These are phyloP conservation scores for Varanus salvator DNA, from an alignment of 2,113 vertebrate genomes.

Conservation along the genomic window DNA sequence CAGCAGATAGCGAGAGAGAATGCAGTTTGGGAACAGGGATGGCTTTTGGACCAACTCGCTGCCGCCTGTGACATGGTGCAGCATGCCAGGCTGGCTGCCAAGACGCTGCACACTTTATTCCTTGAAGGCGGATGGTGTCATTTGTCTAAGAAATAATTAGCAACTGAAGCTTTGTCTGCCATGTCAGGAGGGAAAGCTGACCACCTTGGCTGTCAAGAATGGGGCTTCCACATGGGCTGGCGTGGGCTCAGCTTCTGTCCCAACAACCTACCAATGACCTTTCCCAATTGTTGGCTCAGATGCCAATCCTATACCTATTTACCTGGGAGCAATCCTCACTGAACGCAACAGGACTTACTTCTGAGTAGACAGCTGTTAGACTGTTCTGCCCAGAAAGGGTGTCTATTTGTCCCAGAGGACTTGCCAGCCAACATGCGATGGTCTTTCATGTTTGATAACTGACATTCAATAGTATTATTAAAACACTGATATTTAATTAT, in stretches of 20 bases:
- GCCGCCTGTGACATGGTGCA: neutral
- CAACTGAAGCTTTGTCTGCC: conserved; percentile 1
- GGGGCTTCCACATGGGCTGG: neutral
- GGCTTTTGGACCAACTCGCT: neutral
- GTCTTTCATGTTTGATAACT: neutral
- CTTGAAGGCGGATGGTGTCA: conserved; percentile 8
- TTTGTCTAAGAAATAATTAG: conserved; percentile 21
- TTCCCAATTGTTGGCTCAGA: neutral
- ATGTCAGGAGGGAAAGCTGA: neutral
- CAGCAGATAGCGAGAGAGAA: neutral
- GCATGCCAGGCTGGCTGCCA: conserved; percentile 8
- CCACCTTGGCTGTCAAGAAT: neutral
- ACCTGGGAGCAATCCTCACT: too few relatives aligned
- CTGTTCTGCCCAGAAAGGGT: neutral
- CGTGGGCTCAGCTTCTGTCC: neutral
- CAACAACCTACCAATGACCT: neutral
- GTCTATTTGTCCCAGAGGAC: neutral
- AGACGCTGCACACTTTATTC: conserved; percentile 16
- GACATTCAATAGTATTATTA: neutral
- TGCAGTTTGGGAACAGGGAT: neutral
- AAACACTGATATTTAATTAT: neutral
- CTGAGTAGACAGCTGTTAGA: too few relatives aligned
- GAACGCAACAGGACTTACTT: too few relatives aligned
- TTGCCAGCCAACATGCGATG: neutral
- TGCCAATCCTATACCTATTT: too few relatives aligned